Evolutionary conservation across 2,888 invertebrate species (phyloP), one percentile per base, ranked within the genome.

Genomic region (Eudemis profundana): DNA sequence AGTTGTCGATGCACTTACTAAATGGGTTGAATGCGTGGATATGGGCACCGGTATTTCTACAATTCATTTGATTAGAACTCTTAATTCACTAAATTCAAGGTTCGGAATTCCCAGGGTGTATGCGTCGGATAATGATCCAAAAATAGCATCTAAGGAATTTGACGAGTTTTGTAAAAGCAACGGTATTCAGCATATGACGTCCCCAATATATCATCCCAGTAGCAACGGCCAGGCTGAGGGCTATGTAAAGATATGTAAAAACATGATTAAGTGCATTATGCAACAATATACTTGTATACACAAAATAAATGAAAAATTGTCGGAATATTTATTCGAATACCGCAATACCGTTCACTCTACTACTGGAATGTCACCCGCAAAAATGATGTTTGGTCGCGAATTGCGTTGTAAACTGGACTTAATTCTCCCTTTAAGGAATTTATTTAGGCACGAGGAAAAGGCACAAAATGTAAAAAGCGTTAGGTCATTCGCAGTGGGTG

Each of bases 41-140:
- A 70, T 70, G 71, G 27, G 60, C 4, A 59, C 21, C 17, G 33
- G 42, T 44, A n/a, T 59, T 17, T 19, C 56, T 12, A 42, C 56
- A 4, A 14, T 5, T 10, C 15, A 42, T 27, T 56, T 56, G 44
- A 56, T 56, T 3, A 10, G 8, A 12, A 44, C 19, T 3, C 1
- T 56, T 2, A 56, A 14, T 1, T 5, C 2, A 29, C 29, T 56
- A 17, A 19, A 29, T 44, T n/a, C 46, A 14, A 46, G 33, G 19
- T 59, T 59, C 8, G 59, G 59, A 8, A 21, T 73, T 12, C 73
- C 73, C 3, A 60, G 50, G 3, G 7, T 47, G 0, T 56, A 71
- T 12, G 68, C 71, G 4, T 73, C 73, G 0, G 73, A 73, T 40
- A 72, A 71, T 38, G 72, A 73, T 60, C 66, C 63, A 10, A 71